A percentile compares a stretch with the other conserved stretches of the same genome.
These are phyloP conservation scores for Artibeus jamaicensis DNA, from an alignment of 2,797 vertebrate species.

Conservation along the genomic window DNA sequence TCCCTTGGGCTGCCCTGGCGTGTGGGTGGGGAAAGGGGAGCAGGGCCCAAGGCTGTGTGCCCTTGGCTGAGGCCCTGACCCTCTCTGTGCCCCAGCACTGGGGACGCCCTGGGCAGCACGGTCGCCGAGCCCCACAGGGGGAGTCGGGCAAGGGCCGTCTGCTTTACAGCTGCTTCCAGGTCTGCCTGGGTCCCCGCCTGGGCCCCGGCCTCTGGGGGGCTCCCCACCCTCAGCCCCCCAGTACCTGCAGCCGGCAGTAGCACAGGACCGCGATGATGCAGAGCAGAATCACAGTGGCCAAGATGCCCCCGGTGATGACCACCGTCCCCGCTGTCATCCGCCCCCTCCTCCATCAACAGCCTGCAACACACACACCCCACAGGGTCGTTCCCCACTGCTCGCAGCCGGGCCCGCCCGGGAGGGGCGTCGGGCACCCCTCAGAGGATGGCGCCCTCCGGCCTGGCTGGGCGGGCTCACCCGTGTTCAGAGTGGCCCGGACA, in stretches of 20 bases:
- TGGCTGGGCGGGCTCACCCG: fast-evolving
- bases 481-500: fast-evolving
- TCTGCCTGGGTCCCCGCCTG: background rate
- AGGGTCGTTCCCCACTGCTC: fast-evolving
- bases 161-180: background rate
- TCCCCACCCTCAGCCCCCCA: background rate
- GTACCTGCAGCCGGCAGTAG: constrained; percentile 98
- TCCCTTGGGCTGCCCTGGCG: fast-evolving
- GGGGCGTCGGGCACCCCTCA: fast-evolving
- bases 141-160: background rate
- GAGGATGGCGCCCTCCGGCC: background rate
- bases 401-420: fast-evolving
- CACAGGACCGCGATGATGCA: constrained; percentile 97
- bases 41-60: too few relatives aligned
- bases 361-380: constrained; percentile 79
- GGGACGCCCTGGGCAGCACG: too few relatives aligned
- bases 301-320: constrained; percentile 99
- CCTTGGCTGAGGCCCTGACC: fast-evolving
- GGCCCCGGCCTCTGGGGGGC: background rate
- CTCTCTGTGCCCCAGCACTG: background rate
- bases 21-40: background rate
- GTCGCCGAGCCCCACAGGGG: fast-evolving
- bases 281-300: constrained; percentile 96
- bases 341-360: constrained; percentile 96
- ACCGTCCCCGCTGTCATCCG: constrained; percentile 99